Evolutionary conservation across 92 coral and sea anemone species (phyloP), one percentile per base, ranked within the genome.

Genomic region (Palythoa caribaeorum): DNA sequence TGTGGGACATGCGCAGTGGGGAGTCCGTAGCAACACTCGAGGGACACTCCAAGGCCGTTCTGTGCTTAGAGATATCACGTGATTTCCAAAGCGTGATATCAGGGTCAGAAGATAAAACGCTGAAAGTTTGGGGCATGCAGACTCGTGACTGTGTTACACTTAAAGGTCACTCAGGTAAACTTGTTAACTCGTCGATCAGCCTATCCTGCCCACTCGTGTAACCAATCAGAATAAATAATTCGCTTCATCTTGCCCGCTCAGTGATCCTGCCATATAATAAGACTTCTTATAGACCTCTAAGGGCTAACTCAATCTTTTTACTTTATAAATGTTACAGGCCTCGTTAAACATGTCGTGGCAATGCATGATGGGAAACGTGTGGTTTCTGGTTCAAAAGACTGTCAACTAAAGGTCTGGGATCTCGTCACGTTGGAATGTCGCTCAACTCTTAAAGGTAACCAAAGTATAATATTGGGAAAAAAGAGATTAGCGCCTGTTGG

Each of bases 361-460:
- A 87, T 93, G 93, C 90, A 93, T 70, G 98, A 95, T 57, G 98
- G 98, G 0, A 90, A 88, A 11, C 92, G 98, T 53, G 89, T 95
- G 3, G 94, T 95, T 21, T 93, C 98, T 35, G 98, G 98, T 16
- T 92, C 98, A 2, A 93, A 93, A 73, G 98, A 94, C 89, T 77
- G 77, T 70, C 73, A 77, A n/a, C 10, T 94, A 35, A 94, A 77
- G 81, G 79, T 94, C 87, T 94, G 98, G 98, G 94, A 94, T 60
- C 92, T 94, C 6, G 86, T 91, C 59, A 84, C 90, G 38, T 77
- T 94, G 38, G 90, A 94, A 71, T 91, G 95, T 60, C 87, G 91
- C 44, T 39, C 90, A 38, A 93, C 95, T 48, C 79, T 94, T 48
- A 94, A 94, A 85, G 98, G 98, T 80, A 17, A 80, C 20, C 38